Base-by-base conservation (phyloP, 2,888 invertebrate genomes). In the Stenchaetothrips biformis region DNA sequence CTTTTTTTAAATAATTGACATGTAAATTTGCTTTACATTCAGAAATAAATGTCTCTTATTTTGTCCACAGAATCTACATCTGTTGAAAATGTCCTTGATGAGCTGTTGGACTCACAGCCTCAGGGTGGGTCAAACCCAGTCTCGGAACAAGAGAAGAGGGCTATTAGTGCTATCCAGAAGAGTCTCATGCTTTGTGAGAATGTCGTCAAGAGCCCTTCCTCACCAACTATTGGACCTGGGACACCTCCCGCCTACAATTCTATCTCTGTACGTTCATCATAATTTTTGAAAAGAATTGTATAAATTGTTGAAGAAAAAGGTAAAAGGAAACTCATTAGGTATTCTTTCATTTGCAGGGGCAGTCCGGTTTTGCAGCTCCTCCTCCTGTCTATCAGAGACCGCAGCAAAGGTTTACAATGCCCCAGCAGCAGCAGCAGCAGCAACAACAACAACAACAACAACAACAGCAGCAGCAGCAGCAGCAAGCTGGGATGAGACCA, bases 101-200 rank as follows among this genome's bases (percentile, higher is more conserved):
- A 74, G 9, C 25, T 85, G 74, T 86, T 87, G 78, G 88, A 87
- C 84, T 84, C 86, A 80, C 85, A 86, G 82, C 85, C 86, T 16
- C 79, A 67, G 27, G 81, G 82, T 27, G 77, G 77, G 25, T 49
- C 77, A 25, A 49, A 27, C 11, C 78, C 79, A 13, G 79, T 18
- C 53, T 47, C 18, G 47, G 79, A 25, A 78, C 80, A 48, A 27
- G 94, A 94, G 85, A 93, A 93, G 86, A 91, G 92, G 87, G 94
- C 94, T 82, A 97, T 97, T 82, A 94, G 93, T 85, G 95, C 93
- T 78, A 98, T 98, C 85, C 94, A 95, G 85, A 93, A 95, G 86
- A 94, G 94, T 84, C 89, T 98, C 85, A 97, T 97, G 96, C 93
- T 92, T 84, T 93, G 91, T 85, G 95, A 95, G 87, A 90, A 91